Evolutionary conservation across 2,888 invertebrate genomes (phyloP), one percentile per base, ranked within the genome.

Genomic region (Ormyrus thymus): DNA sequence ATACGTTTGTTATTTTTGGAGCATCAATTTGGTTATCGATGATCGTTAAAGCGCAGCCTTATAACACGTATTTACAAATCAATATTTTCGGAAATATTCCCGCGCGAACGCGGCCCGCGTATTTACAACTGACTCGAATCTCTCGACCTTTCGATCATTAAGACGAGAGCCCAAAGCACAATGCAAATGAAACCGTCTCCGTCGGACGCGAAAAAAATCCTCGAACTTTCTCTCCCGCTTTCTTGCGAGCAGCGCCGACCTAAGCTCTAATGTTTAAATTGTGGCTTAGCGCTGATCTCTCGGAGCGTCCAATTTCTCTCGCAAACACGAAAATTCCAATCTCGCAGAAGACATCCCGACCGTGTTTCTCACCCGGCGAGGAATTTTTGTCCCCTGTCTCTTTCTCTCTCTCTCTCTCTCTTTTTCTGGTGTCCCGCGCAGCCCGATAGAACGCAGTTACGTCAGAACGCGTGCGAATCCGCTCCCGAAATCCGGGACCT

Each of bases 301-400:
- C 50, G 15, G 11, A 58, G 10, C 56, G 8, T 55, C 68, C 59
- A 56, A 68, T 74, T 58, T 77, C 75, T 80, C 61, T 66, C 66
- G 46, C 69, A 64, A 65, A 55, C 74, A 77, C 75, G 75, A 80
- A 78, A 78, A 80, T 78, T 80, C 80, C 80, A 9, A 68, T 66
- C 78, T 64, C 73, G 51, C 64, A 7, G 45, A 50, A 59, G 56
- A 59, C 76, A 51, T 66, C 59, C 59, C 65, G 51, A n/a, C 66
- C 56, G 66, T 72, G 71, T 75, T 75, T 78, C 68, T 80, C 80
- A 75, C 75, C 69, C 70, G 65, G 13, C 56, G 7, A 11, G 65
- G 71, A 74, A 73, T 78, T 75, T 74, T 76, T 78, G 51, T 55
- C n/a, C 65, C 7, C 15, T 13, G 10, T 51, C 29, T 50, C 56